Percentiles rank a stretch among this genome's conserved stretches.
Evolutionary conservation across 2,797 vertebrate genomes (phyloP).

Genomic region (Mionectes olivaceus): DNA sequence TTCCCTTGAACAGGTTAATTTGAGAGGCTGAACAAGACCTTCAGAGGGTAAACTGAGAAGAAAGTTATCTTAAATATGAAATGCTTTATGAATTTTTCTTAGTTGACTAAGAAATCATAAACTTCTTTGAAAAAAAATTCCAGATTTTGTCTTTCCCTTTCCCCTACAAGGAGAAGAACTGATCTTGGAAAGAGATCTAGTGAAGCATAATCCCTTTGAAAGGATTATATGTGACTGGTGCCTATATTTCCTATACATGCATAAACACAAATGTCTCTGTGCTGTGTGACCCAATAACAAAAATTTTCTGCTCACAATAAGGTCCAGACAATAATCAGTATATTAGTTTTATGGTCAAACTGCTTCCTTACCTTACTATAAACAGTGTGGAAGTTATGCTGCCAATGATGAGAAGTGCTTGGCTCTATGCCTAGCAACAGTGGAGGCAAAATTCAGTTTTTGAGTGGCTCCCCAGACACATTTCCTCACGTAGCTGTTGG

Average conservation of each 20-base stretch:
- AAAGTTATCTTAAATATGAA: not conserved
- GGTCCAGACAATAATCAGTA: not conserved
- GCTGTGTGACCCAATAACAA: not conserved
- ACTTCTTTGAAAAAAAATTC: not conserved
- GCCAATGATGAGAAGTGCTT: conserved; percentile 13
- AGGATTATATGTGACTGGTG: not conserved
- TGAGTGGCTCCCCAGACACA: conserved; percentile 30
- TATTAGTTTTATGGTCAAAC: not conserved
- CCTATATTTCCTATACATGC: not conserved
- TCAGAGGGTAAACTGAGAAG: not conserved
- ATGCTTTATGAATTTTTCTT: not conserved
- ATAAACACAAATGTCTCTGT: not conserved
- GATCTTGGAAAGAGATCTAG: not conserved
- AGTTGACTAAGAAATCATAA: not conserved
- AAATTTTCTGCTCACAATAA: not conserved
- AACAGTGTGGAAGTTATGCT: conserved; percentile 11
- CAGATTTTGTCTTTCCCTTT: not conserved
- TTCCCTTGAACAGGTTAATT: not conserved
- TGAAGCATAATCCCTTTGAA: not conserved
- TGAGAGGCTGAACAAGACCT: not conserved
- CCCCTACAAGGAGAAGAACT: not conserved
- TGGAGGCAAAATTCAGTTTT: conserved; percentile 39
- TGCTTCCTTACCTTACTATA: conserved; percentile 25
- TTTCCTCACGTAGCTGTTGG: not conserved
- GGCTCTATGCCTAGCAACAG: conserved; percentile 56